A percentile compares a stretch with the other conserved stretches of the same genome.
phyloP scores from a whole-genome alignment of 2,797 vertebrate genomes.

The Anas bernieri region DNA sequence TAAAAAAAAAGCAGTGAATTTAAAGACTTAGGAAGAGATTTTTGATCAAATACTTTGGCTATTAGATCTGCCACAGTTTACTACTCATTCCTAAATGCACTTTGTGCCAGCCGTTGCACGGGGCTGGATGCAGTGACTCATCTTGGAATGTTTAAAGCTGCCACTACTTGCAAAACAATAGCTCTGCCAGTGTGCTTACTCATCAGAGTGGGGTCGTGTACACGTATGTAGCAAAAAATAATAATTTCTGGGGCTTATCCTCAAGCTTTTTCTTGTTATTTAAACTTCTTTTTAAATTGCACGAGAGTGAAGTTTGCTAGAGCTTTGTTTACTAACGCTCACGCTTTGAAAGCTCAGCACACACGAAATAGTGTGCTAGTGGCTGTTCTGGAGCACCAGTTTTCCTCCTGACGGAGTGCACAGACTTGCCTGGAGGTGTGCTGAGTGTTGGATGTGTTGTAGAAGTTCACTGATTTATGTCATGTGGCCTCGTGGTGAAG shows the following conservation, averaged over 20 bases:
- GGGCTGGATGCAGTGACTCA: not conserved
- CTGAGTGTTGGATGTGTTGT: not conserved
- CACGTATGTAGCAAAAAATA: not conserved
- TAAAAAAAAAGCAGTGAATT: not conserved
- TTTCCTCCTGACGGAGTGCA: not conserved
- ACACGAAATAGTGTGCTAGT: not conserved
- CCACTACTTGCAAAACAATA: not conserved
- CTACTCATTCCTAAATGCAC: not conserved
- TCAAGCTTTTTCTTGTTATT: not conserved
- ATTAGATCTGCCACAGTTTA: not conserved
- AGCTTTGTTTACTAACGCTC: not conserved
- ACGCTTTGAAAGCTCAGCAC: not conserved
- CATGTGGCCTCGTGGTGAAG: rapidly evolving
- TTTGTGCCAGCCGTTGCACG: not conserved
- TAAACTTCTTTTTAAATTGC: not conserved
- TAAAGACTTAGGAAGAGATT: not conserved
- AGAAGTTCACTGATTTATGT: not conserved
- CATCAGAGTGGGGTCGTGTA: not conserved
- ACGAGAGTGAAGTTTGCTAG: not conserved
- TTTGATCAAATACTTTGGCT: not conserved
- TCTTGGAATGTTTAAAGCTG: not conserved
- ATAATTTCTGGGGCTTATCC: not conserved
- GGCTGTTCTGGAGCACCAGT: not conserved
- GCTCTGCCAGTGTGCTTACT: not conserved
- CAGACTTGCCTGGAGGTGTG: not conserved